phyloP scores from a whole-genome alignment of 2,797 vertebrate species.

The Paedocypris micromegethes region DNA sequence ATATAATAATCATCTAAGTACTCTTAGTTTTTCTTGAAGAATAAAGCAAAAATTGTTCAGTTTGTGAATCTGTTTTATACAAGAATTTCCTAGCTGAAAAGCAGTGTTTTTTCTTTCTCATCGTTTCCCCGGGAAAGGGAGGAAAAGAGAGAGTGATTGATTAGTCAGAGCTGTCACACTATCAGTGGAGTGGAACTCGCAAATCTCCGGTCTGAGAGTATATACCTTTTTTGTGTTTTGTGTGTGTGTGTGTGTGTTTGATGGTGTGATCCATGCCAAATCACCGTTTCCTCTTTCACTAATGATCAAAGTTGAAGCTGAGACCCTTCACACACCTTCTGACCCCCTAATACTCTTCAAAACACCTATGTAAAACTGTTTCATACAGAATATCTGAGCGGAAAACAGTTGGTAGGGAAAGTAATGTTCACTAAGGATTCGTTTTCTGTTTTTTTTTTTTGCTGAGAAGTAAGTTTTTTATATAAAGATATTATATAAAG shows the following conservation, averaged over 20 bases:
- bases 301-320: slow-evolving; percentile 45
- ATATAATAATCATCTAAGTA: not conserved
- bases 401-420: no score
- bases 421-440: no score
- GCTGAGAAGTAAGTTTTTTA: no score
- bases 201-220: slow-evolving; percentile 60
- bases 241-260: slow-evolving; percentile 36
- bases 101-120: slow-evolving; percentile 26
- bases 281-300: slow-evolving; percentile 42
- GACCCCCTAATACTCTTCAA: slow-evolving; percentile 27
- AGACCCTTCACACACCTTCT: slow-evolving; percentile 36
- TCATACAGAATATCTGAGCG: not conserved
- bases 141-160: slow-evolving; percentile 64
- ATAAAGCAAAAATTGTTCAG: slow-evolving; percentile 27
- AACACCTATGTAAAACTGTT: slow-evolving; percentile 11
- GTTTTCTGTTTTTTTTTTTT: no score
- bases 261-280: slow-evolving; percentile 46
- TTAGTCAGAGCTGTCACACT: slow-evolving; percentile 70
- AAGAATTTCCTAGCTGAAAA: slow-evolving; percentile 22
- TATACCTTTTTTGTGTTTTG: slow-evolving; percentile 27
- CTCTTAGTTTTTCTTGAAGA: not conserved
- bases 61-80: not conserved
- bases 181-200: slow-evolving; percentile 74
- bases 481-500: no score
- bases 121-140: slow-evolving; percentile 39